Evolutionary conservation across 2,113 vertebrate genomes (phyloP).

Genomic region (Plecotus auritus): DNA sequence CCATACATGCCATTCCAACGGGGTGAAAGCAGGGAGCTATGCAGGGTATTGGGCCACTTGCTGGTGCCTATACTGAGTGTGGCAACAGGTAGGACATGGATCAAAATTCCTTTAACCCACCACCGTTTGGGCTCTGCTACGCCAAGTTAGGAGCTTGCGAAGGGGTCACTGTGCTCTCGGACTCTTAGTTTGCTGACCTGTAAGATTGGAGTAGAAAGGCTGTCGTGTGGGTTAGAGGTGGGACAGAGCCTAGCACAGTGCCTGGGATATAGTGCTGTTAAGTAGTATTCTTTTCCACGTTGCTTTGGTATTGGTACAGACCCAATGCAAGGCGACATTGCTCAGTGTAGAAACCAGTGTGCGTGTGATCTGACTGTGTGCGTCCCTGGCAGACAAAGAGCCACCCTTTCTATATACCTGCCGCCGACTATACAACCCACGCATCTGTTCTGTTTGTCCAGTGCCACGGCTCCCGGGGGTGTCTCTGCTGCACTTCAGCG

Average conservation of each 20-base stretch:
- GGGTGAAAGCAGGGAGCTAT: fast-evolving
- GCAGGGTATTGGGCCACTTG: fast-evolving
- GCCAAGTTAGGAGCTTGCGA: not conserved
- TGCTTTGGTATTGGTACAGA: not conserved
- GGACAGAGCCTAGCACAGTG: not conserved
- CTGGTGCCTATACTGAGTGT: not conserved
- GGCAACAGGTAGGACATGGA: not conserved
- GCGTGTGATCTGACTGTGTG: not conserved
- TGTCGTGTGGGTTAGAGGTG: not conserved
- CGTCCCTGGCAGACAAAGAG: not conserved
- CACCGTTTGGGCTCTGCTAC: not conserved
- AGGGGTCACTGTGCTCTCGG: not conserved
- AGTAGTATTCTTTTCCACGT: not conserved
- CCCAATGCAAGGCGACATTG: not conserved
- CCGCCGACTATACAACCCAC: not conserved
- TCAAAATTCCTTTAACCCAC: not conserved
- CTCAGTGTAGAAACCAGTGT: not conserved
- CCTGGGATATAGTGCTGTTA: too few relatives aligned
- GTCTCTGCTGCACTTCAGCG: not conserved
- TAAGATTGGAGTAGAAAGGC: not conserved
- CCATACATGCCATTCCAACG: fast-evolving
- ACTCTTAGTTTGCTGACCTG: not conserved
- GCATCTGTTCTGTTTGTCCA: not conserved
- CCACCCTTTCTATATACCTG: not conserved
- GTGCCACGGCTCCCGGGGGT: not conserved